A percentile compares a stretch with the other conserved stretches of the same genome.
Conservation (phyloP, 2,888 invertebrate genomes). For the Agrochola circellaris region DNA sequence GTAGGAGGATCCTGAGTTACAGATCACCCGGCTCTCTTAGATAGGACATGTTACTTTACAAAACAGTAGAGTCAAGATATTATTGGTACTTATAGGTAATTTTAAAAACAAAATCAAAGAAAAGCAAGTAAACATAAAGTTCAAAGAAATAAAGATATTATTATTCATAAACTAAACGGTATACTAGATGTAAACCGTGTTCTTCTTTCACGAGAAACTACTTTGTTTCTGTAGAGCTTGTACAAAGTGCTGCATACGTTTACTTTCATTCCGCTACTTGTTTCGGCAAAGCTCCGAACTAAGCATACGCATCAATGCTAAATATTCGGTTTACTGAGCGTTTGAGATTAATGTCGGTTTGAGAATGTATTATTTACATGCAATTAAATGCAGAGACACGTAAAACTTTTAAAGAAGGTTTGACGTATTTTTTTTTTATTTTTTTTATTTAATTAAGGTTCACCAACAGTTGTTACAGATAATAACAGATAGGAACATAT, state of each 20-base stretch:
- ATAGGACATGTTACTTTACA: constrained; percentile 16
- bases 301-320: constrained; percentile 25
- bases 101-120: too few species aligned
- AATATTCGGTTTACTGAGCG: constrained; percentile 10
- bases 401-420: background rate
- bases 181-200: background rate
- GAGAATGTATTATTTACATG: background rate
- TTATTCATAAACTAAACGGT: constrained; percentile 18
- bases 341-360: background rate
- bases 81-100: too few species aligned
- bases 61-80: too few species aligned
- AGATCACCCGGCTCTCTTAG: too few species aligned
- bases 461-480: too few species aligned
- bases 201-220: constrained; percentile 30
- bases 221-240: constrained; percentile 17
- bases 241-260: constrained; percentile 43
- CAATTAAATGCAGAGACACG: background rate
- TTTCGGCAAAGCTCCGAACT: constrained; percentile 33
- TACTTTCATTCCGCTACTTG: constrained; percentile 34
- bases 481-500: too few species aligned
- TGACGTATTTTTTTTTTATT: too few species aligned
- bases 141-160: too few species aligned
- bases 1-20: too few species aligned
- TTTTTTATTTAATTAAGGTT: too few species aligned
- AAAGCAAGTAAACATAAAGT: too few species aligned